These are phyloP conservation scores for Fratercula arctica DNA, from an alignment of 2,797 vertebrate genomes.

Conservation along the genomic window DNA sequence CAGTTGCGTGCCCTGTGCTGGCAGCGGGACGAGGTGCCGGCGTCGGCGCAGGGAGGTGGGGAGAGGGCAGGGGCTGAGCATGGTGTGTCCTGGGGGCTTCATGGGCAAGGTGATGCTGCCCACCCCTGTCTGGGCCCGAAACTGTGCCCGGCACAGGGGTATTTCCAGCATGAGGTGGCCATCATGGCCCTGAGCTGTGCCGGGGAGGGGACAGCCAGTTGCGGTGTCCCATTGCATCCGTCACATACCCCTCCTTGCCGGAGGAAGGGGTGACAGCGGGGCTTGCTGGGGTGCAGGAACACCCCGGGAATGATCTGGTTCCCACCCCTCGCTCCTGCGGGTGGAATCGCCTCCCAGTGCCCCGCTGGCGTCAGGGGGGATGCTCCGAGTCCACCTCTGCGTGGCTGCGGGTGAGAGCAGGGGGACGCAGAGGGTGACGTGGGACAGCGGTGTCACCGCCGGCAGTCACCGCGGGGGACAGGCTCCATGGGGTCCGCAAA, in stretches of 20 bases:
- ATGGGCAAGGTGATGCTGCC: not conserved
- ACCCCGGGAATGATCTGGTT: fast-evolving
- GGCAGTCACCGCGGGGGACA: not conserved
- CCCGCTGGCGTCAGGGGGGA: not conserved
- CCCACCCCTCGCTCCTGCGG: fast-evolving
- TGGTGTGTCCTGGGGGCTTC: not conserved
- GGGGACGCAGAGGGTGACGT: fast-evolving
- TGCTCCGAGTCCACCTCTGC: not conserved
- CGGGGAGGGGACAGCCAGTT: not conserved
- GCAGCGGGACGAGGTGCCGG: not conserved
- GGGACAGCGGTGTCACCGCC: fast-evolving
- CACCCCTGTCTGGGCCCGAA: fast-evolving
- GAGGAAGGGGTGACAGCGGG: not conserved
- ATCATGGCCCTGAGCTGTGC: fast-evolving
- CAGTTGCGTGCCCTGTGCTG: not conserved
- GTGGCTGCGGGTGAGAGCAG: not conserved
- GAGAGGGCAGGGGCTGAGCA: not conserved
- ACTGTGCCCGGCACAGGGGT: not conserved
- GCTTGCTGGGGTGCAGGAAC: not conserved
- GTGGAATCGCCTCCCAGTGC: fast-evolving
- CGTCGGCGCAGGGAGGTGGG: not conserved
- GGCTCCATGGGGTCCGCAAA: not conserved
- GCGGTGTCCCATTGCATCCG: not conserved
- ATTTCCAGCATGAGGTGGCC: not conserved
- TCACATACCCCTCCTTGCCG: not conserved